Conservation (phyloP, 2,888 invertebrate species). For the Zygothrica quintamaculata region DNA sequence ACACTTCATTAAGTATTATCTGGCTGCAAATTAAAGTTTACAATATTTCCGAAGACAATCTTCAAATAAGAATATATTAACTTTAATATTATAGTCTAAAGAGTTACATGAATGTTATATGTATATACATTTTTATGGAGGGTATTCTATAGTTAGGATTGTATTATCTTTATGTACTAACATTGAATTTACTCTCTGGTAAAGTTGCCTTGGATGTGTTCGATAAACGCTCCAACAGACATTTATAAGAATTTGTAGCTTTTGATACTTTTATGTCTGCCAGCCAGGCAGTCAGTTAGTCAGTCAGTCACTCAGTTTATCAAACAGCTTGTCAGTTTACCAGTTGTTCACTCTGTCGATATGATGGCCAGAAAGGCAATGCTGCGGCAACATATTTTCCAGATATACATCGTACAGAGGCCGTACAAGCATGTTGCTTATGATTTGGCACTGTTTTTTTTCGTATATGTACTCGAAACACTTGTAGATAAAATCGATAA, state of each 20-base stretch:
- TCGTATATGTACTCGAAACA: slow-evolving; percentile 6
- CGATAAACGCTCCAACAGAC: slow-evolving; percentile 42
- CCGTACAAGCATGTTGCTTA: slow-evolving; percentile 13
- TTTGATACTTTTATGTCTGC: no score
- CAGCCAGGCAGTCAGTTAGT: no score
- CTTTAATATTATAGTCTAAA: no score
- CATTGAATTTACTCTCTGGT: slow-evolving; percentile 8
- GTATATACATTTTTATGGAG: slow-evolving; percentile 8
- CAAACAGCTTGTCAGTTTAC: slow-evolving; percentile 24
- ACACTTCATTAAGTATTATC: no score
- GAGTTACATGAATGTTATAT: no score
- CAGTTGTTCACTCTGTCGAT: neutral
- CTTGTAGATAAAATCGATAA: slow-evolving; percentile 48
- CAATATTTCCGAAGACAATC: no score
- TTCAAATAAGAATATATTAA: no score
- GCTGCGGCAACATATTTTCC: slow-evolving; percentile 46
- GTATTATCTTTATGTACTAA: neutral
- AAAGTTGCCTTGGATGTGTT: slow-evolving; percentile 34
- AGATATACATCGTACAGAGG: slow-evolving; percentile 56
- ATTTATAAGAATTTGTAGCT: slow-evolving; percentile 16
- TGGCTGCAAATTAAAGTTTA: no score
- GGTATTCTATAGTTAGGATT: slow-evolving; percentile 8
- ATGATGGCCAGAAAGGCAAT: slow-evolving; percentile 32
- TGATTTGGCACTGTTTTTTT: slow-evolving; percentile 37
- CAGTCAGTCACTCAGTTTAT: slow-evolving; percentile 28